phyloP scores from a whole-genome alignment of 2,888 invertebrate genomes.

The Bellardia bayeri region DNA sequence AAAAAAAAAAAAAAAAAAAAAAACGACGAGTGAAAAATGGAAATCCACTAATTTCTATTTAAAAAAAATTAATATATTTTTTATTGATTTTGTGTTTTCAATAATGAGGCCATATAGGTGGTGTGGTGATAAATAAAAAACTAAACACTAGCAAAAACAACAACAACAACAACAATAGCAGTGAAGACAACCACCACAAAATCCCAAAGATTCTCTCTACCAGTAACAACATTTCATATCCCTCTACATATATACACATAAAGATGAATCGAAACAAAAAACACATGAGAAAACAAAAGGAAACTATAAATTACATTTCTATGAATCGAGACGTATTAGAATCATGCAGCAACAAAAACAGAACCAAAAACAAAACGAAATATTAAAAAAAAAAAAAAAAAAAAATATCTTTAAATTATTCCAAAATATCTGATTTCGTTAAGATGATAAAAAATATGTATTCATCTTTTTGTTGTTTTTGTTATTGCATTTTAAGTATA shows the following conservation, averaged over 20 bases:
- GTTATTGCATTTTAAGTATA: constrained; percentile 56
- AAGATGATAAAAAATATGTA: constrained; percentile 80
- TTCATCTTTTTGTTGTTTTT: constrained; percentile 71
- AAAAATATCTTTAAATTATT: constrained; percentile 64
- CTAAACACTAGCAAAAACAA: constrained; percentile 15
- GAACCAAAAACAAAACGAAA: constrained; percentile 33
- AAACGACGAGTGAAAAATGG: background rate
- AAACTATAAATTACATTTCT: constrained; percentile 83
- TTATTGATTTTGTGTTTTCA: constrained; percentile 81
- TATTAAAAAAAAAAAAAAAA: constrained; percentile 45
- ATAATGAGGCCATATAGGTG: constrained; percentile 78
- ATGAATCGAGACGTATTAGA: constrained; percentile 79
- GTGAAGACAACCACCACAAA: constrained; percentile 37
- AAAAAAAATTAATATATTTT: constrained; percentile 78
- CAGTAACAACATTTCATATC: constrained; percentile 27
- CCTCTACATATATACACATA: background rate
- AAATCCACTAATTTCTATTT: constrained; percentile 50
- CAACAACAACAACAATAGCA: constrained; percentile 26
- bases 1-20: constrained; percentile 4
- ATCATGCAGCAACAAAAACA: constrained; percentile 38
- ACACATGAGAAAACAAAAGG: constrained; percentile 78
- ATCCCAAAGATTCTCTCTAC: constrained; percentile 52
- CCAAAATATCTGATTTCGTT: constrained; percentile 82
- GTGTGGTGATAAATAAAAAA: constrained; percentile 69
- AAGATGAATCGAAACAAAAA: constrained; percentile 14